phyloP scores from a whole-genome alignment of 2,888 invertebrate species.

The Pelosia muscerda region DNA sequence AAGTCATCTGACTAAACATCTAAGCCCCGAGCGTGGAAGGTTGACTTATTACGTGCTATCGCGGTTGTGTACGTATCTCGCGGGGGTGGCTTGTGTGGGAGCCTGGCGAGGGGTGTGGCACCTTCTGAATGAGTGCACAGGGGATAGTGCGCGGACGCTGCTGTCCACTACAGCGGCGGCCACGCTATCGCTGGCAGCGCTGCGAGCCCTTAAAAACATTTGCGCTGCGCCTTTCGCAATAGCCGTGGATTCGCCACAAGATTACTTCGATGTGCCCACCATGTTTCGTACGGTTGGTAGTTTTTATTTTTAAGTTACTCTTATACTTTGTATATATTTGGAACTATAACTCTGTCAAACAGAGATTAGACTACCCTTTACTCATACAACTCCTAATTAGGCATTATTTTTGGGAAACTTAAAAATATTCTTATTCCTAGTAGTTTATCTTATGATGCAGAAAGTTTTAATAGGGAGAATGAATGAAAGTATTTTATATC shows the following conservation, averaged over 20 bases:
- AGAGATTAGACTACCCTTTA: too few species aligned
- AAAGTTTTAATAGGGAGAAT: too few species aligned
- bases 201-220: constrained; percentile 92
- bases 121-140: constrained; percentile 91
- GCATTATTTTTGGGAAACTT: too few species aligned
- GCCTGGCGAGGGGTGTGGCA: constrained; percentile 96
- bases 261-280: constrained; percentile 94
- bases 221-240: constrained; percentile 94
- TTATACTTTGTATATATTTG: too few species aligned
- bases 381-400: too few species aligned
- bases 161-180: constrained; percentile 89
- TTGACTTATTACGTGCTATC: constrained; percentile 90
- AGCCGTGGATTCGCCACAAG: constrained; percentile 90
- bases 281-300: constrained; percentile 94
- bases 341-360: too few species aligned
- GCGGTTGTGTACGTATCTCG: constrained; percentile 91
- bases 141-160: constrained; percentile 86
- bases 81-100: constrained; percentile 93
- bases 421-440: too few species aligned
- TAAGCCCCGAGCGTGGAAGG: constrained; percentile 90
- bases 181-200: constrained; percentile 89
- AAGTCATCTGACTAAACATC: constrained; percentile 83
- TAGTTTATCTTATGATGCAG: too few species aligned
- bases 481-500: too few species aligned
- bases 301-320: neutral